Base-by-base conservation (phyloP, 2,113 vertebrate genomes). In the Hucho hucho region DNA sequence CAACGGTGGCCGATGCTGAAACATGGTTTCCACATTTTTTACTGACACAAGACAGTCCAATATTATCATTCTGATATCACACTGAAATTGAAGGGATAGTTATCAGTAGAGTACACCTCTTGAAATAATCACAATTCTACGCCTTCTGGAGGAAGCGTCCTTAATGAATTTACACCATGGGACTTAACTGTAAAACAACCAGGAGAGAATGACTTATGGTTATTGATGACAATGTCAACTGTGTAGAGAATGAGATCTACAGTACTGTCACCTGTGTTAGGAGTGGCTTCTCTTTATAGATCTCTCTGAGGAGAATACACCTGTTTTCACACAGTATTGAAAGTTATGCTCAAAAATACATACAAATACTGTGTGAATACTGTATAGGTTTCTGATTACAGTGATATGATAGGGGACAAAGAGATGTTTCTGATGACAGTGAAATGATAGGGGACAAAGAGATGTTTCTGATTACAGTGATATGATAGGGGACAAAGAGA, bases 171-270 rank as follows among this genome's bases (percentile, higher is more conserved):
- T 85, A 75, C 18, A 69, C 83, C 84, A 86, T 78, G 88, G 89
- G 85, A 89, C 80, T 71, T 9, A 61, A 69, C 87, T 82, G 84
- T 84, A 74, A 78, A 18, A 20, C 6, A 18, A 56, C 53, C 37
- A 43, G 37, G 37, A 0, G 16, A 18, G 20, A 56, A 56, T 83
- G 81, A 80, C 79, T 85, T 85, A 89, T 87, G 81, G 89, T 91
- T 91, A 90, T 91, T 89, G 89, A 91, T 90, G 87, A 88, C 89
- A 78, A 79, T 90, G 89, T 87, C 86, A 84, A 80, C 85, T 88
- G 70, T 89, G 88, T 88, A 85, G 89, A 90, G 87, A 88, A 88
- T 87, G 88, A 87, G 90, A 87, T 88, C 90, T 88, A 4, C 6
- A 32, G 32, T 32, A 87, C 82, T 87, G 37, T 43, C 37, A 43